These are phyloP conservation scores for Ctenopoma multispine DNA, from an alignment of 2,797 vertebrate species.

Conservation along the genomic window DNA sequence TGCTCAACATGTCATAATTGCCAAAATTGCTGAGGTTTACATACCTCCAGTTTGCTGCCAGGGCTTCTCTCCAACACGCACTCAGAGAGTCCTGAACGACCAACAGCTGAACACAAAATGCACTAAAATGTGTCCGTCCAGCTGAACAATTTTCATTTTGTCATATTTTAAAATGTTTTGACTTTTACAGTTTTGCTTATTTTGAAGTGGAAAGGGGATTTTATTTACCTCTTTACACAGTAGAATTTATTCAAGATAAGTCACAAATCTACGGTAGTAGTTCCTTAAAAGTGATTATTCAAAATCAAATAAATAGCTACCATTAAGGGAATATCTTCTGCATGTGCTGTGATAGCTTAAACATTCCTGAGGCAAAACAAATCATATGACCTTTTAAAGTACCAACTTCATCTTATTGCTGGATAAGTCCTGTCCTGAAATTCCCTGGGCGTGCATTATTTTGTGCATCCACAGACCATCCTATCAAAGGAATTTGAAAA, in stretches of 20 bases:
- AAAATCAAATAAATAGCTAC: not conserved
- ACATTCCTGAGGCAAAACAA: slow-evolving; percentile 36
- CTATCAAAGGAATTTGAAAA: slow-evolving; percentile 33
- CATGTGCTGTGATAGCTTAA: slow-evolving; percentile 11
- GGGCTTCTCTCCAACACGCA: slow-evolving; percentile 16
- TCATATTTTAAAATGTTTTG: not conserved
- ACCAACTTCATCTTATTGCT: slow-evolving; percentile 18
- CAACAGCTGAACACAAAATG: slow-evolving; percentile 12
- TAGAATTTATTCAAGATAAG: slow-evolving; percentile 12
- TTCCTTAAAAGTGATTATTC: not conserved
- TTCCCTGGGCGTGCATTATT: slow-evolving; percentile 20
- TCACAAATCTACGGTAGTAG: not conserved
- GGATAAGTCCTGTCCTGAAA: slow-evolving; percentile 24
- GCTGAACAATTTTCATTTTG: slow-evolving; percentile 3
- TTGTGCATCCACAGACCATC: slow-evolving; percentile 24
- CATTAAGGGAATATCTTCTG: slow-evolving; percentile 5
- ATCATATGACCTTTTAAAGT: slow-evolving; percentile 48
- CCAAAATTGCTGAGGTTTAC: slow-evolving; percentile 44
- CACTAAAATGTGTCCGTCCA: slow-evolving; percentile 29
- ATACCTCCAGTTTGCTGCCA: slow-evolving; percentile 37
- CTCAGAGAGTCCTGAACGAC: slow-evolving; percentile 13
- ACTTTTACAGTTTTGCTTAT: not conserved
- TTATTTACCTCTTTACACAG: not conserved
- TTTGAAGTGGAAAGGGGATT: not conserved
- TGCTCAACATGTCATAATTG: slow-evolving; percentile 30